Conservation (phyloP, 1,140 invertebrate genomes). For the Drosophila littoralis region DNA sequence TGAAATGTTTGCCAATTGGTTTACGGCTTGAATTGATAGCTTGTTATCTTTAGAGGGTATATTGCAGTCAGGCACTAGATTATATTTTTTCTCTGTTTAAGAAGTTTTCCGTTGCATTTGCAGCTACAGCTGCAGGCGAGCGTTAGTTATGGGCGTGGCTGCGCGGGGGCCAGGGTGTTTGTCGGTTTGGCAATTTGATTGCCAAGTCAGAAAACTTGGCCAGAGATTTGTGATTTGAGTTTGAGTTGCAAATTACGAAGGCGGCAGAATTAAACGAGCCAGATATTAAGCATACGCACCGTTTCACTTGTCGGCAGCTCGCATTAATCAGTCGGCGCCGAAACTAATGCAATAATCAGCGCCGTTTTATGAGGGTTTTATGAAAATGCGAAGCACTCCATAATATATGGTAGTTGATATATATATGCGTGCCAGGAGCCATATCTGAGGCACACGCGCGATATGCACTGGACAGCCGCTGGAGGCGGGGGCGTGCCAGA, state of each 20-base stretch:
- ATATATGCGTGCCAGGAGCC: neutral
- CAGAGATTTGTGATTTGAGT: constrained; percentile 61
- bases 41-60: neutral
- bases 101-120: constrained; percentile 3
- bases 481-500: constrained; percentile 12
- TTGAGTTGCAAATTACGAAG: constrained; percentile 69
- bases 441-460: constrained; percentile 3
- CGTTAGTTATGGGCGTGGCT: neutral
- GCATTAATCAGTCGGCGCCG: constrained; percentile 31
- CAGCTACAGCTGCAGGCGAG: constrained; percentile 30
- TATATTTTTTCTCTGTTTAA: neutral
- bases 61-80: too few relatives aligned
- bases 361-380: constrained; percentile 47
- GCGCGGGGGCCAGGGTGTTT: constrained; percentile 4
- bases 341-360: constrained; percentile 44
- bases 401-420: neutral
- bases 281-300: constrained; percentile 71
- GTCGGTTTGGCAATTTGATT: constrained; percentile 48
- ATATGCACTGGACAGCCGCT: neutral
- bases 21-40: too few relatives aligned
- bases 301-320: constrained; percentile 28
- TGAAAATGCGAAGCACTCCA: constrained; percentile 53
- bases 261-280: constrained; percentile 59
- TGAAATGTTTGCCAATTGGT: too few relatives aligned
- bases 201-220: constrained; percentile 51